These are phyloP conservation scores for Calcarius lapponicus DNA, from an alignment of 2,797 vertebrate species.

Conservation along the genomic window DNA sequence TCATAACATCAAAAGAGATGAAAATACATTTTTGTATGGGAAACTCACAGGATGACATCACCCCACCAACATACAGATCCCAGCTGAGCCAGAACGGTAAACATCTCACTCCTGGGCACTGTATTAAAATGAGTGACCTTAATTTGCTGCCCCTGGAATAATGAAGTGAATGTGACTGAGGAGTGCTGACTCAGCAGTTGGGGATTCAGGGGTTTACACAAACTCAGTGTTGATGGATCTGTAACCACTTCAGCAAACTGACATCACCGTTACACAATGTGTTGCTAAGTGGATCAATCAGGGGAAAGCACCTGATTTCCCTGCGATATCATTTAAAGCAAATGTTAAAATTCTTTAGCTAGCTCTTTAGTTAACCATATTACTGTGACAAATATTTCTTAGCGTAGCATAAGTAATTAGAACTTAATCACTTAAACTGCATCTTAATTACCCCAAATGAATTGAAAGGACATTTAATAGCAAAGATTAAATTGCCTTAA, in stretches of 20 bases:
- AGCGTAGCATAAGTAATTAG: constrained; percentile 77
- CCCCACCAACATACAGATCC: background rate
- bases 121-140: constrained; percentile 27
- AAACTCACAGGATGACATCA: background rate
- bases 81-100: background rate
- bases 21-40: rapidly evolving
- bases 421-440: constrained; percentile 79
- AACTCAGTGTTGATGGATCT: constrained; percentile 33
- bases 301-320: constrained; percentile 70
- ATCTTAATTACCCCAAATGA: constrained; percentile 80
- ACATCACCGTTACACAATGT: constrained; percentile 20
- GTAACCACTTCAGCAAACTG: constrained; percentile 23
- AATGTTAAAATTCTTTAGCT: constrained; percentile 71
- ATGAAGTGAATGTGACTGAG: background rate
- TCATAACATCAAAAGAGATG: background rate
- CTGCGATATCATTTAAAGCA: constrained; percentile 62
- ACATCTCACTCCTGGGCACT: background rate
- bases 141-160: constrained; percentile 36
- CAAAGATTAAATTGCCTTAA: constrained; percentile 82
- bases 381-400: constrained; percentile 78
- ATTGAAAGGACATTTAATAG: constrained; percentile 80
- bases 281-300: constrained; percentile 63
- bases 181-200: background rate
- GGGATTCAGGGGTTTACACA: constrained; percentile 27
- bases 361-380: constrained; percentile 74